phyloP scores from a whole-genome alignment of 2,888 invertebrate genomes.

The Macropis europaea region DNA sequence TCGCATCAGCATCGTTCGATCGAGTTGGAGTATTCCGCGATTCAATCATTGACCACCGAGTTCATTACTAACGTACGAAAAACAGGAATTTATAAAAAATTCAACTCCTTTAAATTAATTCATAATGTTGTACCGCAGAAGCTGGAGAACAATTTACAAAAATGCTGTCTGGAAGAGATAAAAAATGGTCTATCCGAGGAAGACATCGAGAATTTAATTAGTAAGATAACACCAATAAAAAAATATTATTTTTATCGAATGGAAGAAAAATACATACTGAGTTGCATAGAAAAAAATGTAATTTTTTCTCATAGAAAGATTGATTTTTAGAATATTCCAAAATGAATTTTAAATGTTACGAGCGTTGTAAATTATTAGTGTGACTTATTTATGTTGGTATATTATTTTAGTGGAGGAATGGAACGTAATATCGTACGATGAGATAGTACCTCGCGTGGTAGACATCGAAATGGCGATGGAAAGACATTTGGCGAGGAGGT shows the following conservation, averaged over 20 bases:
- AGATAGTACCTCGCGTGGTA: slow-evolving; percentile 81
- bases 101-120: background rate
- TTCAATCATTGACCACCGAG: slow-evolving; percentile 66
- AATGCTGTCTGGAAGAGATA: background rate
- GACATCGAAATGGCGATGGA: slow-evolving; percentile 85
- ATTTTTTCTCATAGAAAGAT: too few species aligned
- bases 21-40: slow-evolving; percentile 81
- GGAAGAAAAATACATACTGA: too few species aligned
- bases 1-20: slow-evolving; percentile 71
- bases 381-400: background rate
- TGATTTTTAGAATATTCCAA: too few species aligned
- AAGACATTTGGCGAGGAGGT: slow-evolving; percentile 80
- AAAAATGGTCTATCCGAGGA: background rate
- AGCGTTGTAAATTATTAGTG: too few species aligned
- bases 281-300: too few species aligned
- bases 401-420: slow-evolving; percentile 67
- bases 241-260: too few species aligned
- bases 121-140: background rate
- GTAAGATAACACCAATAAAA: too few species aligned
- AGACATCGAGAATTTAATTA: background rate
- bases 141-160: background rate
- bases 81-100: background rate
- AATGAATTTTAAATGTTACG: too few species aligned
- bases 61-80: slow-evolving; percentile 33
- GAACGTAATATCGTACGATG: slow-evolving; percentile 76